Evolutionary conservation across 2,888 invertebrate species (phyloP), one percentile per base, ranked within the genome.

Genomic region (Andrena haemorrhoa): DNA sequence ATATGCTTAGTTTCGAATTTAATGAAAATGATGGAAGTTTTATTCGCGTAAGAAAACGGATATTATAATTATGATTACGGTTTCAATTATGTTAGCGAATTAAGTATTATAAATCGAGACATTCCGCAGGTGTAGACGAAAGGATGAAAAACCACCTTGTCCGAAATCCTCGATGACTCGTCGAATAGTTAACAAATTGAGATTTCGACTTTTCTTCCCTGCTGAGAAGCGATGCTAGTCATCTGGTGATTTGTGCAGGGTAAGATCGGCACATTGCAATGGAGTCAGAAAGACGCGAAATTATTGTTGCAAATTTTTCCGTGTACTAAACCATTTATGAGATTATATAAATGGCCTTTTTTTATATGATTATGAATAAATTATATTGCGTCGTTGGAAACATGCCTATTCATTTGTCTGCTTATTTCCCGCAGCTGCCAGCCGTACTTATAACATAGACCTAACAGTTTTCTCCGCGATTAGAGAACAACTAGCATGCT

Each of bases 331-430:
- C 89, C 86, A 88, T 92, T 92, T 90, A 86, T 82, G 58, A 84
- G 85, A 83, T 87, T 91, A 41, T 41, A 41, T 41, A 87, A 90
- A 90, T 90, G 89, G 90, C 88, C 68, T 86, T 90, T 91, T 92
- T 92, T 92, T 91, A 92, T 91, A 90, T 92, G 90, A 92, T 92
- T 92, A 90, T 87, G 84, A 92, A 92, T 92, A 92, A 92, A 92
- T 92, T 92, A 92, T 92, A 92, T 92, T 91, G 91, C 87, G 92
- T 92, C 92, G 92, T 92, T 92, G 89, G 91, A 91, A 75, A 69
- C 23, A 3, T 49, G 33, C 84, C 72, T 31, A 61, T 71, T 63
- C 29, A 70, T 86, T 66, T 66, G 29, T 51, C 8, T 20, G 20
- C 31, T 23, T 12, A 12, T 65, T 49, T 23, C 47, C 29, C 2